These are phyloP conservation scores for Diarsia rubi DNA, from an alignment of 2,888 invertebrate genomes.

Conservation along the genomic window DNA sequence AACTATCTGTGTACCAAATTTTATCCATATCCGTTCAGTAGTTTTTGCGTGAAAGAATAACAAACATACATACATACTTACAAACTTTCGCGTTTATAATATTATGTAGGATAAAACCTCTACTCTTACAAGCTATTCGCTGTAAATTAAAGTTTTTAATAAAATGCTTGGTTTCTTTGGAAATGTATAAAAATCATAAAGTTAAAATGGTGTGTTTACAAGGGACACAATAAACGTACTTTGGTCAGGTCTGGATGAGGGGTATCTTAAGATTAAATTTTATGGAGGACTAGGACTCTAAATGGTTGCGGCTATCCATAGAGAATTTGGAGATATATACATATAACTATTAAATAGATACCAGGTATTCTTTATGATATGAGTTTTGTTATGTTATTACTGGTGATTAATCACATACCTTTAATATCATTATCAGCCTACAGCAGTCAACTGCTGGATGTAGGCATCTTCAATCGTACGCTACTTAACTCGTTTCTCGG, in stretches of 20 bases:
- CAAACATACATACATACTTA: too few species aligned
- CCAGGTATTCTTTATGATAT: not conserved
- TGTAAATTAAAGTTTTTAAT: not conserved
- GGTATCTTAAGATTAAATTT: conserved; percentile 60
- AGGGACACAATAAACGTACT: conserved; percentile 51
- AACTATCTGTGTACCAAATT: too few species aligned
- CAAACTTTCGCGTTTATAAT: too few species aligned
- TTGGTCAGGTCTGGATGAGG: conserved; percentile 58
- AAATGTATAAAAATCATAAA: conserved; percentile 40
- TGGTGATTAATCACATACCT: too few species aligned
- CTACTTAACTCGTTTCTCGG: too few species aligned
- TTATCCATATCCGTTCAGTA: too few species aligned
- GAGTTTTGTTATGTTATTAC: not conserved
- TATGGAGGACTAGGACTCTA: conserved; percentile 37
- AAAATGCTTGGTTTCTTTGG: not conserved
- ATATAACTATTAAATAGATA: not conserved
- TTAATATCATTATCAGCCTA: too few species aligned
- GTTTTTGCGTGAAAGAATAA: too few species aligned
- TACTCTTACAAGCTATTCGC: not conserved
- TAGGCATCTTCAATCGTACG: too few species aligned
- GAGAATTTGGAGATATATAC: conserved; percentile 14
- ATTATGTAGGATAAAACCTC: too few species aligned
- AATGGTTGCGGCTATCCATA: not conserved
- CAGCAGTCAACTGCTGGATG: too few species aligned
- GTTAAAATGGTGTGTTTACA: conserved; percentile 53